Evolutionary conservation across 2,113 vertebrate genomes (phyloP).

Genomic region (Notarius quadriscutis): DNA sequence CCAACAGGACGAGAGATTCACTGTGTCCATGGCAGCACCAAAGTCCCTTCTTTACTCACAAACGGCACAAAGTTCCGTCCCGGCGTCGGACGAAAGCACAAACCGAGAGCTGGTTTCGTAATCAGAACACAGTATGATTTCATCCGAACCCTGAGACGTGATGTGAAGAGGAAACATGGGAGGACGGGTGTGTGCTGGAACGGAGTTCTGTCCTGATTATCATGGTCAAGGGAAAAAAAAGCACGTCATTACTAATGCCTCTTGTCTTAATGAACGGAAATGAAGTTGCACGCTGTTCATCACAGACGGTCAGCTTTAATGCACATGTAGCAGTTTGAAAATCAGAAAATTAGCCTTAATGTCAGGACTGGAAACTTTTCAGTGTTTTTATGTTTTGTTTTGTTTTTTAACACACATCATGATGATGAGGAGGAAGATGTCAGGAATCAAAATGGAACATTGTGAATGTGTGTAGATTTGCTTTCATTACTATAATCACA

Average conservation of each 20-base stretch:
- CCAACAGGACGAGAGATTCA: background rate
- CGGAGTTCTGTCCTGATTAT: background rate
- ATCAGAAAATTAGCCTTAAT: background rate
- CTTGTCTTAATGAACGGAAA: conserved; percentile 19
- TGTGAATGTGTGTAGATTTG: background rate
- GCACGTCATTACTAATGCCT: background rate
- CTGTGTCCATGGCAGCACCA: background rate
- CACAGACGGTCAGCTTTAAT: background rate
- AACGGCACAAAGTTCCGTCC: background rate
- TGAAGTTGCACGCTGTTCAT: background rate
- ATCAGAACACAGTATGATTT: background rate
- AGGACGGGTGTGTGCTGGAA: background rate
- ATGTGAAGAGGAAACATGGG: background rate
- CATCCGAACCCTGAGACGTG: background rate
- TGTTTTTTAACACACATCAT: background rate
- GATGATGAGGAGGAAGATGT: no score
- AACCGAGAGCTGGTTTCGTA: background rate
- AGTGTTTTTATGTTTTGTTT: background rate
- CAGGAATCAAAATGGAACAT: background rate
- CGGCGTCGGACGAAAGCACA: background rate
- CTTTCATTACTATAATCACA: background rate
- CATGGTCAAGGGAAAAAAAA: background rate
- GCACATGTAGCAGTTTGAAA: conserved; percentile 30
- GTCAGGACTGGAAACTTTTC: background rate
- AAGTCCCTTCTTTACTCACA: background rate